Evolutionary conservation across 2,113 vertebrate genomes (phyloP), one percentile per base, ranked within the genome.

Genomic region (Barnardius zonarius): DNA sequence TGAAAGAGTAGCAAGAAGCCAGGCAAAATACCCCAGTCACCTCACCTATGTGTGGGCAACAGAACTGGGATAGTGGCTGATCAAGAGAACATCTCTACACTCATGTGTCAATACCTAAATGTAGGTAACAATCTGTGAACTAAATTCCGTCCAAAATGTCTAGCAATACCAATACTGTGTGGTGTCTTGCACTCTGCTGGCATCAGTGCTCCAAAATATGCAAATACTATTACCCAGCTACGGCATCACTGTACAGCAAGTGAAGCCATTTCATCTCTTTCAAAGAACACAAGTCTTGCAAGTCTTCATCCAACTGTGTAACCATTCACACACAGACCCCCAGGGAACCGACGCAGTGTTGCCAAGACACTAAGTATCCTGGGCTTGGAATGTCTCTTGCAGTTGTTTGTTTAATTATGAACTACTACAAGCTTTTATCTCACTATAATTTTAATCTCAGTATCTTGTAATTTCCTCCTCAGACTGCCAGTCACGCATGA

Each of bases 41-140:
- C 87, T 79, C 57, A 41, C 33, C 35, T n/a, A 22, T 0, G 0
- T 6, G 16, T 54, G 20, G 28, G 64, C 3, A 8, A 49, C 9
- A 22, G 31, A 74, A 41, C 44, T 2, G 0, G 73, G 13, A 25
- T 8, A 17, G 5, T 5, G 22, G 33, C 44, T 57, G 14, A 62
- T n/a, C 33, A 75, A 28, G 28, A 39, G 43, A 37, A 24, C 1
- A 5, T 55, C 48, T 73, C 66, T 27, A 28, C n/a, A 3, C 8
- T 54, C 23, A 2, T 3, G 1, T 27, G 33, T 51, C 66, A 51
- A 46, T 35, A 66, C 33, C 48, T 69, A 69, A 46, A n/a, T 10
- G 39, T 31, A 52, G 17, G 33, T 69, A 43, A n/a, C 64, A 23
- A 67, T 31, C 46, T 28, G 7, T 31, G 43, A 73, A 37, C 31